Percentiles rank a stretch among this genome's conserved stretches.
phyloP scores from a whole-genome alignment of 2,113 vertebrate species.

The Oceanodroma tethys region DNA sequence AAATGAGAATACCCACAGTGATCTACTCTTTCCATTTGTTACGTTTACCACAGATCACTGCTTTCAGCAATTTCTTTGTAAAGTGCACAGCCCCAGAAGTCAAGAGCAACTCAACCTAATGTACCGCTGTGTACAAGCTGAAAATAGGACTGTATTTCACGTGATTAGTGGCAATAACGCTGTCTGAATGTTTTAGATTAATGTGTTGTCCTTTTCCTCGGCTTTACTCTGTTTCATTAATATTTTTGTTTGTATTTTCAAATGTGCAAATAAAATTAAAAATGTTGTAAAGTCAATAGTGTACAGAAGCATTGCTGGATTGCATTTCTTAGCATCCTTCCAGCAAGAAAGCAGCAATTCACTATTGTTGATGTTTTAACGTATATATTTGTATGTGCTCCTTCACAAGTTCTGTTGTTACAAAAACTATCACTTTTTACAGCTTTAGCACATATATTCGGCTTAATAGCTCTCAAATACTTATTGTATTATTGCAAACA shows the following conservation, averaged over 20 bases:
- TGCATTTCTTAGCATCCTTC: not conserved
- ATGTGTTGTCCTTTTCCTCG: not conserved
- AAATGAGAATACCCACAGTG: not conserved
- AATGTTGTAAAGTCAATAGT: not conserved
- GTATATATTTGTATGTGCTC: not conserved
- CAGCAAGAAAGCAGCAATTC: not conserved
- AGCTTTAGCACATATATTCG: not conserved
- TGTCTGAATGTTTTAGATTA: not conserved
- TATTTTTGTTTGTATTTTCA: slow-evolving; percentile 1
- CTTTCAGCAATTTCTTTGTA: not conserved
- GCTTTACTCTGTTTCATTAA: not conserved
- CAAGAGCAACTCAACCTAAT: not conserved
- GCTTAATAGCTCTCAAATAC: not conserved
- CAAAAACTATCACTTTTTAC: not conserved
- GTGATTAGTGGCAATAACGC: not conserved
- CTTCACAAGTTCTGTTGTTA: not conserved
- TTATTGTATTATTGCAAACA: not conserved
- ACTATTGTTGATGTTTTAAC: not conserved
- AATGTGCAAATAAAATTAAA: slow-evolving; percentile 26
- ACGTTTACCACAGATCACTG: not conserved
- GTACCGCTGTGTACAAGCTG: not conserved
- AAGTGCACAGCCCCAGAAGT: not conserved
- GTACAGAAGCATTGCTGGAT: not conserved
- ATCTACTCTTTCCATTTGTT: not conserved
- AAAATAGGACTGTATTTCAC: not conserved